Evolutionary conservation across 2,797 vertebrate species (phyloP), one percentile per base, ranked within the genome.

Genomic region (Luscinia megarhynchos): DNA sequence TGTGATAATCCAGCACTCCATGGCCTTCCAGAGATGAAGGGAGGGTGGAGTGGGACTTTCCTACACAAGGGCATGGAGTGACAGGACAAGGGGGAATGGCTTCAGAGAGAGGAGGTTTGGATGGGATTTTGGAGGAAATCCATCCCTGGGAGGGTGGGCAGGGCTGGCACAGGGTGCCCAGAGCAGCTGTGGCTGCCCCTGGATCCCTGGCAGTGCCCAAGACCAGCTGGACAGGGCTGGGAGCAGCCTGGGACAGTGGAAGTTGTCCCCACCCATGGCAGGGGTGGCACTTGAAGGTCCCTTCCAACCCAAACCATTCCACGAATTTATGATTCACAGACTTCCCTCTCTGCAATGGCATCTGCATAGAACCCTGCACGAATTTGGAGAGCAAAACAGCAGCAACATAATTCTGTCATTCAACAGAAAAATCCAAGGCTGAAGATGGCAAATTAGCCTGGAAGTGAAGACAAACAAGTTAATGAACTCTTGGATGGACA

Each of bases 91-190:
- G 20, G 11, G 13, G 8, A 51, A 51, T 11, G 27, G 57, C 24
- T 63, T 40, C 29, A 15, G 38, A 24, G 11, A 38, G 8, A 23
- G 34, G 15, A 30, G 24, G 36, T 12, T 63, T 45, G 3, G 3
- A 6, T 15, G 17, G 29, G 43, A 38, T 9, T 11, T 9, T 6
- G 0, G 19, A 11, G 22, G 38, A 0, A 57, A 40, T 83, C 50
- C 2, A 1, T 8, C 11, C 1, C 24, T 19, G 23, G 0, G n/a
- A 18, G 43, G 8, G 10, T 30, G 50, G 8, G 0, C 0, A 34
- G 40, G 24, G 1, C 43, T 45, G 50, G 22, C 7, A 68, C 18
- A 54, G 46, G 13, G 1, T 34, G 34, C 34, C 34, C 34, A 7
- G n/a, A 58, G 29, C 0, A 45, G 24, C 38, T 76, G n/a, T 4